These are phyloP conservation scores for Perca fluviatilis DNA, from an alignment of 2,113 vertebrate genomes.

Conservation along the genomic window DNA sequence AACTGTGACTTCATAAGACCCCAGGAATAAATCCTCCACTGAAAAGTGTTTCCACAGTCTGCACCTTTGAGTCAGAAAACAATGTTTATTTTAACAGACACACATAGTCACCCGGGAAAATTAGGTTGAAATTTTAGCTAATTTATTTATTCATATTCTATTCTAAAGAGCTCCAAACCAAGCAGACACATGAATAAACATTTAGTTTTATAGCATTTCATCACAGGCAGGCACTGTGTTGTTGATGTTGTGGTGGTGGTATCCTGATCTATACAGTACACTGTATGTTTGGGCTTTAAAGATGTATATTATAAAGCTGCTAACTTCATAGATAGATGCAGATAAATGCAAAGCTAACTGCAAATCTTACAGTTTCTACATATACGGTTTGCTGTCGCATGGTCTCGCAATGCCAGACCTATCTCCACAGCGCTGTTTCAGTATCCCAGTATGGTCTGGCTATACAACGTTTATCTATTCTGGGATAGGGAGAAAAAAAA, in stretches of 20 bases:
- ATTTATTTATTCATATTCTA: neutral
- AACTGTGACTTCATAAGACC: neutral
- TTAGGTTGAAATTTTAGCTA: neutral
- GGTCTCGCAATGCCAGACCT: too few relatives aligned
- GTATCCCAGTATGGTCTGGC: too few relatives aligned
- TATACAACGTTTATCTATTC: too few relatives aligned
- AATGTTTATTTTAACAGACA: conserved; percentile 8
- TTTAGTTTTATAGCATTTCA: neutral
- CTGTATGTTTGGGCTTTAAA: neutral
- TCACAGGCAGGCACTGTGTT: neutral
- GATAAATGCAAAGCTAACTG: too few relatives aligned
- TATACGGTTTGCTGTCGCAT: too few relatives aligned
- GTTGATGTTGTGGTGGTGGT: neutral
- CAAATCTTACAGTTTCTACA: too few relatives aligned
- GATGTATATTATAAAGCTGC: neutral
- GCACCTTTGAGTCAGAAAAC: neutral
- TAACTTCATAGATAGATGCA: too few relatives aligned
- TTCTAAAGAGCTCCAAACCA: neutral
- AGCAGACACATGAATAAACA: neutral
- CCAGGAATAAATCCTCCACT: neutral
- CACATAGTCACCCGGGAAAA: neutral
- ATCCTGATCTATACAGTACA: neutral
- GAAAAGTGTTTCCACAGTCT: too few relatives aligned
- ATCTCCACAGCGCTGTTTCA: too few relatives aligned
- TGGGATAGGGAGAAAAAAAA: too few relatives aligned